A percentile compares a stretch with the other conserved stretches of the same genome.
Evolutionary conservation across 92 coral and sea anemone species (phyloP).

Genomic region (Zoanthus gigantus): DNA sequence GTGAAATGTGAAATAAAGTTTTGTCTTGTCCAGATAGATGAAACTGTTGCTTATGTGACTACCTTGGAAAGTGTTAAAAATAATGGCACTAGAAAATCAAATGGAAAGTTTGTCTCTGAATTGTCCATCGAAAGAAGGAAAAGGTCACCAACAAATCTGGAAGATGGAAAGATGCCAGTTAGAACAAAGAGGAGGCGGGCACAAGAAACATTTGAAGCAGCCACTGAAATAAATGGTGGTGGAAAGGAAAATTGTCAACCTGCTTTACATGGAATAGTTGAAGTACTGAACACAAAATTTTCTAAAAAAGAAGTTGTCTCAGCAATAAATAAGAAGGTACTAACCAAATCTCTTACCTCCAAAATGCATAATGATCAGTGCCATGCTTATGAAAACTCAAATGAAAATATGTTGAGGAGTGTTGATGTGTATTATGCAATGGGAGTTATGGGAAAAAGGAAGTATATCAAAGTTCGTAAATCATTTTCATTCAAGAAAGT

Average conservation of each 20-base stretch:
- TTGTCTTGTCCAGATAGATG: no score
- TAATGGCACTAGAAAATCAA: slow-evolving; percentile 43
- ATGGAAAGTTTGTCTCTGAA: slow-evolving; percentile 45
- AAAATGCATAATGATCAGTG: slow-evolving; percentile 38
- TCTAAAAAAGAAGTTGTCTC: slow-evolving; percentile 31
- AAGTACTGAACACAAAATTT: slow-evolving; percentile 55
- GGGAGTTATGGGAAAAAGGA: slow-evolving; percentile 74
- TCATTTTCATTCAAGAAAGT: slow-evolving; percentile 50
- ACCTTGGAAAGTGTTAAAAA: no score
- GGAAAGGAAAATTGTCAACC: slow-evolving; percentile 52
- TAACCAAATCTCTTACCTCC: slow-evolving; percentile 47
- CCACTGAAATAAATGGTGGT: slow-evolving; percentile 73
- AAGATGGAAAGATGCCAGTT: slow-evolving; percentile 5
- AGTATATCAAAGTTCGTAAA: slow-evolving; percentile 57
- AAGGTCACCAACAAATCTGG: slow-evolving; percentile 49
- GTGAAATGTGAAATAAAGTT: no score
- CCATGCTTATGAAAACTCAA: slow-evolving; percentile 51
- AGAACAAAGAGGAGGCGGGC: slow-evolving; percentile 64
- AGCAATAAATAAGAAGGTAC: slow-evolving; percentile 16
- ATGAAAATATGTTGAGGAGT: slow-evolving; percentile 72
- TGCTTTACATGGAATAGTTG: slow-evolving; percentile 63
- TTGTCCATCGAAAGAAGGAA: slow-evolving; percentile 58
- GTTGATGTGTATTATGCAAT: slow-evolving; percentile 60
- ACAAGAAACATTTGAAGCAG: slow-evolving; percentile 67
- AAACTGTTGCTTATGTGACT: no score